Base-by-base conservation (phyloP, 2,888 invertebrate species). In the Chalcis sispes region DNA sequence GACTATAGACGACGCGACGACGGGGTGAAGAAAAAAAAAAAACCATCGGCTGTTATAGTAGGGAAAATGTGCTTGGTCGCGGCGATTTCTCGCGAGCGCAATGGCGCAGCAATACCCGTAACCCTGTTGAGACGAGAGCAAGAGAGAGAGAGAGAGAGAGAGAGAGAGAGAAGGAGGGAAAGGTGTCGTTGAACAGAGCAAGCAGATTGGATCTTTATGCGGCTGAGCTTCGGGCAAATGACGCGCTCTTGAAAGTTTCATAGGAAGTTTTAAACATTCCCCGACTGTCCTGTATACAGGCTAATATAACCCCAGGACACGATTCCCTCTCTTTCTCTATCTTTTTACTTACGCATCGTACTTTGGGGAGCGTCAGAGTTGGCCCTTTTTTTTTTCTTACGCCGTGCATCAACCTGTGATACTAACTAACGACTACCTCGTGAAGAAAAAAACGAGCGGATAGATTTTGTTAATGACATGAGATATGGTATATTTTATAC, bases 201-300 rank as follows among this genome's bases (percentile, higher is more conserved):
- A 32, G 66, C 59, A 58, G 73, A 67, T 73, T 67, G 67, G 67
- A 67, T 73, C 73, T 73, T 73, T 73, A 73, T 62, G 66, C 48
- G 56, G 50, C 42, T 13, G 50, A 50, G 25, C 67, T 36, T 25
- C 54, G 40, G 29, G 42, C 42, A 42, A 32, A n/a, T 18, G 32
- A 58, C 5, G 18, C 32, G 56, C n/a, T n/a, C 54, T 25, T 15
- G 15, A 20, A 40, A 27, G 29, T 54, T 65, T 66, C 66, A 54
- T 48, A 36, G 40, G 27, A 46, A 29, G 67, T 10, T 67, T 40
- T 29, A 27, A 42, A 56, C 56, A 67, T 67, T 54, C 27, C 42
- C 13, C 36, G 64, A 48, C 10, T 13, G 36, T 10, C 10, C 36
- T 4, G 5, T 4, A 4, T 7, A 36, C 5, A 36, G 36, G 36